Conservation (phyloP, 2,888 invertebrate species). For the Phrixothrix hirtus region DNA sequence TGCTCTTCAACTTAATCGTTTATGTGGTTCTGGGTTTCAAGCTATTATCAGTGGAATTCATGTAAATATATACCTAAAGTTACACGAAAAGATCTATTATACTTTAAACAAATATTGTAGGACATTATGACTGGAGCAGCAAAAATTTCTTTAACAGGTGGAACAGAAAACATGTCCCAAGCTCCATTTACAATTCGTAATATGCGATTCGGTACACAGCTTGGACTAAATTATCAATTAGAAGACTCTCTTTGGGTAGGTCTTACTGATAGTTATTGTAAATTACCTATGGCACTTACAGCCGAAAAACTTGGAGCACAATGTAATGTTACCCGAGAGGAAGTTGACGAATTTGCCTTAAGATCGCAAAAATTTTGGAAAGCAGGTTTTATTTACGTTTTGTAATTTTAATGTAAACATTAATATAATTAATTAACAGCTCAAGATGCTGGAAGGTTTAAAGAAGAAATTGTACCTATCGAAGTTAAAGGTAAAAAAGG, state of each 20-base stretch:
- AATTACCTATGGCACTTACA: slow-evolving; percentile 93
- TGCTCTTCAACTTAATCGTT: slow-evolving; percentile 85
- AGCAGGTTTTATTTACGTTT: slow-evolving; percentile 64
- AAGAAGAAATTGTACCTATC: slow-evolving; percentile 86
- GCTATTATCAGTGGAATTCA: slow-evolving; percentile 88
- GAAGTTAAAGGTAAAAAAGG: slow-evolving; percentile 82
- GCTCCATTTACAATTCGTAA: slow-evolving; percentile 84
- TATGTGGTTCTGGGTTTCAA: slow-evolving; percentile 98
- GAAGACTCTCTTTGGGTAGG: slow-evolving; percentile 92
- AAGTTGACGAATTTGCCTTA: slow-evolving; percentile 84
- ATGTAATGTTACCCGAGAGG: slow-evolving; percentile 77
- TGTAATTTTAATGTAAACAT: too few relatives aligned
- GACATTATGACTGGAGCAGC: slow-evolving; percentile 86
- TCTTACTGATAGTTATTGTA: slow-evolving; percentile 85
- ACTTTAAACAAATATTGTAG: slow-evolving; percentile 61
- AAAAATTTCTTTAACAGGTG: slow-evolving; percentile 86
- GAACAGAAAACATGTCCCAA: slow-evolving; percentile 95
- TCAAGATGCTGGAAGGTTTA: slow-evolving; percentile 85
- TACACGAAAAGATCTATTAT: too few relatives aligned
- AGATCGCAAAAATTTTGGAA: slow-evolving; percentile 89
- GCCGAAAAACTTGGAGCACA: slow-evolving; percentile 91
- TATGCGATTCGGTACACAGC: slow-evolving; percentile 83
- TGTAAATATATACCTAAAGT: too few relatives aligned
- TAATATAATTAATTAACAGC: slow-evolving; percentile 59
- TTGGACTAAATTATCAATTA: slow-evolving; percentile 76